A percentile compares a stretch with the other conserved stretches of the same genome.
Conservation (phyloP, 2,888 invertebrate genomes). For the Phaonia tiefii region DNA sequence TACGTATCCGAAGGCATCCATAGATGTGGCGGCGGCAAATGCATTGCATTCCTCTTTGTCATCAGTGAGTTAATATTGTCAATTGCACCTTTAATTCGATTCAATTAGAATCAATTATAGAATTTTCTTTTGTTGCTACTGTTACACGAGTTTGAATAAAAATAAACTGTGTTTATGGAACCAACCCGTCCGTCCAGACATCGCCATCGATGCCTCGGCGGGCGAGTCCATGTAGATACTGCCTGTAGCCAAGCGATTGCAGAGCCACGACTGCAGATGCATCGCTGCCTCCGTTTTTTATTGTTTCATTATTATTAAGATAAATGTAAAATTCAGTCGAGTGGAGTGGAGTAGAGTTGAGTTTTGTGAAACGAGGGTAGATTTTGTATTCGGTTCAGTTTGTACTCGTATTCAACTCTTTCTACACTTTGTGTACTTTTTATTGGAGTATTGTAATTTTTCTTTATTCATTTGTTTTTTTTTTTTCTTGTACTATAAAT, state of each 20-base stretch:
- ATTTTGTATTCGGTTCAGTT: background rate
- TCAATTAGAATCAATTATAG: slow-evolving; percentile 80
- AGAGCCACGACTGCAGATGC: background rate
- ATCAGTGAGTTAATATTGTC: slow-evolving; percentile 76
- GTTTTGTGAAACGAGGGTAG: background rate
- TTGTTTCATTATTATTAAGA: slow-evolving; percentile 12
- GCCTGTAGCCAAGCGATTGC: slow-evolving; percentile 18
- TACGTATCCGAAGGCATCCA: too few relatives aligned
- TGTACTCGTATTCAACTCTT: slow-evolving; percentile 13
- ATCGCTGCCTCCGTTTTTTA: background rate
- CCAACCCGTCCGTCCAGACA: too few relatives aligned
- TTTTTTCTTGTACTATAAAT: slow-evolving; percentile 65
- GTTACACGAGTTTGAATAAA: slow-evolving; percentile 8
- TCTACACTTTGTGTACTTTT: slow-evolving; percentile 21
- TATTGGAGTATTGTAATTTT: slow-evolving; percentile 25
- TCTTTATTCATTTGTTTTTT: slow-evolving; percentile 1
- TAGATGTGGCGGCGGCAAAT: slow-evolving; percentile 43
- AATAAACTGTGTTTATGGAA: background rate
- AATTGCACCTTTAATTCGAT: slow-evolving; percentile 81
- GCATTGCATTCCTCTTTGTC: slow-evolving; percentile 29
- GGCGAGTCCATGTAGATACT: too few relatives aligned
- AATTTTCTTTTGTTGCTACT: slow-evolving; percentile 62
- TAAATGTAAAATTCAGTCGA: slow-evolving; percentile 24
- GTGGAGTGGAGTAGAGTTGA: background rate
- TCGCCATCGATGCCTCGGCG: too few relatives aligned